These are phyloP conservation scores for Melanerpes aurifrons DNA, from an alignment of 2,113 vertebrate genomes.

Conservation along the genomic window DNA sequence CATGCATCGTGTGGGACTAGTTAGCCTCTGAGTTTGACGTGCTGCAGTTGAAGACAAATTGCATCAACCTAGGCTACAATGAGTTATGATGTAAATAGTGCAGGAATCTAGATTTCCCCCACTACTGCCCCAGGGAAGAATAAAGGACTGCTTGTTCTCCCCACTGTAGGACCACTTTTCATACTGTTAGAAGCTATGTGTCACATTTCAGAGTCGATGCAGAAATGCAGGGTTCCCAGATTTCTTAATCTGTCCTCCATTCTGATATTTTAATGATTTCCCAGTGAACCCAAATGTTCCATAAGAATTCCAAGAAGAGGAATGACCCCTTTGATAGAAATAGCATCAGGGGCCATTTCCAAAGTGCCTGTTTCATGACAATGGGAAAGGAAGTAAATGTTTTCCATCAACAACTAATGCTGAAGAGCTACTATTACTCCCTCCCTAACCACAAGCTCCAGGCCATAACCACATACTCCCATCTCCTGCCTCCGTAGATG, in stretches of 20 bases:
- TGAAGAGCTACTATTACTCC: slow-evolving; percentile 67
- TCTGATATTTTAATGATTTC: slow-evolving; percentile 45
- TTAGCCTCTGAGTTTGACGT: not conserved
- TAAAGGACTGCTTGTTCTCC: not conserved
- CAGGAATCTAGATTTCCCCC: not conserved
- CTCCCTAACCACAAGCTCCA: slow-evolving; percentile 70
- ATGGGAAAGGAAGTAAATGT: slow-evolving; percentile 76
- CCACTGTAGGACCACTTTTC: not conserved
- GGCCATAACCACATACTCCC: slow-evolving; percentile 71
- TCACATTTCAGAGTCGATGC: not conserved
- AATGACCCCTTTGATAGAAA: slow-evolving; percentile 50
- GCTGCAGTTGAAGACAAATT: not conserved
- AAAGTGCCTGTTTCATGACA: slow-evolving; percentile 45
- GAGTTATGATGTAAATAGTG: not conserved
- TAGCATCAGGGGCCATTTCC: slow-evolving; percentile 45
- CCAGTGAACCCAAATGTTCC: slow-evolving; percentile 34
- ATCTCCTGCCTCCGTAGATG: slow-evolving; percentile 69
- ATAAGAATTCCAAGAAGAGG: slow-evolving; percentile 34
- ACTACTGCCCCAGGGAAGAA: not conserved
- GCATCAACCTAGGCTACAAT: not conserved
- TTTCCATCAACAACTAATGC: slow-evolving; percentile 68
- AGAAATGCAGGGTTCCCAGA: not conserved
- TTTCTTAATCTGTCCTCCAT: not conserved
- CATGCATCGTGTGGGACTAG: not conserved
- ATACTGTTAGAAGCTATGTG: not conserved